phyloP scores from a whole-genome alignment of 2,797 vertebrate species.

The Pelochelys cantorii region DNA sequence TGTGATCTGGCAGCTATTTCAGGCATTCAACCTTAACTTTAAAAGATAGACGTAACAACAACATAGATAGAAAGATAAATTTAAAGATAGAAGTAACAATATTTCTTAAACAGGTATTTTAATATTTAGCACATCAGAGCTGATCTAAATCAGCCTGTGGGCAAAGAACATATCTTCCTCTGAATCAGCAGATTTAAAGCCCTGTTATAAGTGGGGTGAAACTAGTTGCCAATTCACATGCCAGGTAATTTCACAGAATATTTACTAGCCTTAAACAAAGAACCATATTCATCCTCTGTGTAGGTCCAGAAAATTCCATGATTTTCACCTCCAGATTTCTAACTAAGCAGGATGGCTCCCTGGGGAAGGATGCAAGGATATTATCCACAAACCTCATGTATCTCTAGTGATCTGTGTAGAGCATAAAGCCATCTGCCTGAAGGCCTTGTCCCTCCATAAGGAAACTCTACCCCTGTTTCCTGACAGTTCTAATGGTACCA shows the following conservation, averaged over 20 bases:
- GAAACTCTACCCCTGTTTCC: background rate
- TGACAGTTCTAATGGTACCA: background rate
- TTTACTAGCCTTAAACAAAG: slow-evolving; percentile 3
- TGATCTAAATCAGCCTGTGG: background rate
- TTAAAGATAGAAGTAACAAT: no score
- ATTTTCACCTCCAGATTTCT: background rate
- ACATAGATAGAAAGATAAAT: no score
- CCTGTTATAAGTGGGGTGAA: background rate
- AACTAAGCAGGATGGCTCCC: background rate
- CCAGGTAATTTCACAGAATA: background rate
- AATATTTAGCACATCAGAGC: background rate
- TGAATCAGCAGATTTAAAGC: background rate
- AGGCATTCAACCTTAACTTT: background rate
- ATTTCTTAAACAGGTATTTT: background rate
- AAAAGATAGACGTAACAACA: background rate
- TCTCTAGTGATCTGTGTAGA: background rate
- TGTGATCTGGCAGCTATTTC: background rate
- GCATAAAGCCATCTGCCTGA: fast-evolving
- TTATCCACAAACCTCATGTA: background rate
- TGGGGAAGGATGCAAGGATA: background rate
- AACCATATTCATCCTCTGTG: background rate
- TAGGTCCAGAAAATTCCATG: background rate
- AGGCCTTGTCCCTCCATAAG: background rate
- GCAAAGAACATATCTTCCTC: background rate
- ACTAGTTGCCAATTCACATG: background rate